phyloP scores from a whole-genome alignment of 2,113 vertebrate species.

The Prinia subflava region DNA sequence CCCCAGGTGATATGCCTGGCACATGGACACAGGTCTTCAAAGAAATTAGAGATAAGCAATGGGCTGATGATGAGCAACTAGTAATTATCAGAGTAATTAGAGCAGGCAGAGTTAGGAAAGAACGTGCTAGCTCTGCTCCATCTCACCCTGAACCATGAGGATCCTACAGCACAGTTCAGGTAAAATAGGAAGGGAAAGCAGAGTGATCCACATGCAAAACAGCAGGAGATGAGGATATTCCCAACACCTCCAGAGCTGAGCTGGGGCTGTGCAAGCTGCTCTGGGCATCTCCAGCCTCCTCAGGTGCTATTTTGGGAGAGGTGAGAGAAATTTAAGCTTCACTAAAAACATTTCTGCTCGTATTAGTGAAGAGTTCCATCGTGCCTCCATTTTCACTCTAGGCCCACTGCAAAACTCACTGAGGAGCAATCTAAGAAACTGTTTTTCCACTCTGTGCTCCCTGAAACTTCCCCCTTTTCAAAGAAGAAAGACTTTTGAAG shows the following conservation, averaged over 20 bases:
- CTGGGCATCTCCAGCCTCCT: not conserved
- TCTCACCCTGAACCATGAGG: not conserved
- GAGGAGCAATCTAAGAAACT: not conserved
- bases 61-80: not conserved
- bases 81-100: not conserved
- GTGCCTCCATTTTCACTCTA: not conserved
- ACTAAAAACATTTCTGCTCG: not conserved
- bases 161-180: not conserved
- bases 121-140: not conserved
- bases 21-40: not conserved
- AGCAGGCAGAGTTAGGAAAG: not conserved
- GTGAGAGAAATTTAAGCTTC: not conserved
- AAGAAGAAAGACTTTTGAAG: not conserved
- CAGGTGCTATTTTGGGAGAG: not conserved
- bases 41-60: not conserved
- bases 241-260: not conserved
- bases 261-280: not conserved
- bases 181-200: not conserved
- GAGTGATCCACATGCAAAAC: not conserved
- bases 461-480: not conserved
- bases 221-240: not conserved
- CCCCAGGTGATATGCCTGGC: not conserved
- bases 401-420: not conserved
- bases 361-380: not conserved
- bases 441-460: not conserved